These are phyloP conservation scores for Dynastes grantii DNA, from an alignment of 2,888 invertebrate species.

Conservation along the genomic window DNA sequence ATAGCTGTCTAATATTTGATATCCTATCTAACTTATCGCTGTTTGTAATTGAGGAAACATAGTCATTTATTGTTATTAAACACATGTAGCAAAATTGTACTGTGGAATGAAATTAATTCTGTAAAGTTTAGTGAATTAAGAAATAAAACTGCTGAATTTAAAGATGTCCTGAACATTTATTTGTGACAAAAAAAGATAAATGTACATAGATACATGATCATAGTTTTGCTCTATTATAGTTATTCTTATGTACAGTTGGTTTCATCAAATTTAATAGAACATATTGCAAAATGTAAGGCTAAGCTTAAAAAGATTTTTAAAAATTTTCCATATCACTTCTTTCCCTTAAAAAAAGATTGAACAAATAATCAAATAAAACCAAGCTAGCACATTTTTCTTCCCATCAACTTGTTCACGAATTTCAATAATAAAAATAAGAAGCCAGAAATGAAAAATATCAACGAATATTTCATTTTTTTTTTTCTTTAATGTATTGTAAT, in stretches of 20 bases:
- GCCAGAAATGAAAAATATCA: slow-evolving; percentile 41
- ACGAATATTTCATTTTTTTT: slow-evolving; percentile 34
- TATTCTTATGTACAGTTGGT: slow-evolving; percentile 46
- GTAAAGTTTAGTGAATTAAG: background rate
- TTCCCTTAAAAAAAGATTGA: slow-evolving; percentile 4
- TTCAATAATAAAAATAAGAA: slow-evolving; percentile 21
- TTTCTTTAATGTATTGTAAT: background rate
- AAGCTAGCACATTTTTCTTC: no score
- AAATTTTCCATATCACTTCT: slow-evolving; percentile 4
- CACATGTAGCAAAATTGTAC: no score
- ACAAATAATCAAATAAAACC: background rate
- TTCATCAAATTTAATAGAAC: slow-evolving; percentile 11
- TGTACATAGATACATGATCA: slow-evolving; percentile 61
- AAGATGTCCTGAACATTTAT: slow-evolving; percentile 67
- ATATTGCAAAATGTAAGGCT: slow-evolving; percentile 22
- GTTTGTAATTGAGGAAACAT: background rate
- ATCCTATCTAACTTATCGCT: background rate
- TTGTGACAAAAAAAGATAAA: slow-evolving; percentile 69
- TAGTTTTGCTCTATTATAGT: slow-evolving; percentile 55
- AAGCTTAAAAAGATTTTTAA: background rate
- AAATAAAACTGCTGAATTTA: slow-evolving; percentile 21
- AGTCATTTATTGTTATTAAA: background rate
- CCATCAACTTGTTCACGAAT: background rate
- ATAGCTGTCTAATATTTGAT: background rate
- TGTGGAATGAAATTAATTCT: no score